phyloP scores from a whole-genome alignment of 1,140 invertebrate species.

The Centruroides sculpturatus region DNA sequence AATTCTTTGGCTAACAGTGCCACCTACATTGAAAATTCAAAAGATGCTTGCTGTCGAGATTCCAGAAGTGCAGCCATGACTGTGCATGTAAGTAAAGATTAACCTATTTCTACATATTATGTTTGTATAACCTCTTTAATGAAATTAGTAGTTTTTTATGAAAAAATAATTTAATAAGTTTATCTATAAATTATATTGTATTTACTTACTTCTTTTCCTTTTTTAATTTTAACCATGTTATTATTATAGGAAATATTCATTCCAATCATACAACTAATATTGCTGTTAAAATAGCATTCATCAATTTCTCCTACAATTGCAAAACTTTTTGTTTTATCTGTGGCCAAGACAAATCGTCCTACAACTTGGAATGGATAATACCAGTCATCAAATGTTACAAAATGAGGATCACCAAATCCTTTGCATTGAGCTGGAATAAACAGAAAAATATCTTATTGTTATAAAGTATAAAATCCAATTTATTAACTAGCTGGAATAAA shows the following conservation, averaged over 20 bases:
- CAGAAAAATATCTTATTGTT: neutral
- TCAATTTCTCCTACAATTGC: slow-evolving; percentile 4
- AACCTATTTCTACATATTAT: no score
- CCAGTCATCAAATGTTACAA: slow-evolving; percentile 53
- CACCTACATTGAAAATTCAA: no score
- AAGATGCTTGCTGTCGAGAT: no score
- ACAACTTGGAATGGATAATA: slow-evolving; percentile 49
- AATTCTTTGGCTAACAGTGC: no score
- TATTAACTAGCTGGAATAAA: no score
- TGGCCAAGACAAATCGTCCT: slow-evolving; percentile 9
- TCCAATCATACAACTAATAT: slow-evolving; percentile 5
- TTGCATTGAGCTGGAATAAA: slow-evolving; percentile 41
- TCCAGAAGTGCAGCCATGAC: no score
- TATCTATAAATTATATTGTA: neutral
- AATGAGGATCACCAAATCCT: slow-evolving; percentile 50
- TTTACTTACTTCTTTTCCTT: slow-evolving; percentile 9
- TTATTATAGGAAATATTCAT: slow-evolving; percentile 10
- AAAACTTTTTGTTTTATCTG: slow-evolving; percentile 7
- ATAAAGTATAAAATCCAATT: neutral
- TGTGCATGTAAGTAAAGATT: no score
- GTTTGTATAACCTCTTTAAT: no score
- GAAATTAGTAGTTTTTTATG: no score
- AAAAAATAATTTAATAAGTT: no score
- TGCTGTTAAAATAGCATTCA: slow-evolving; percentile 1
- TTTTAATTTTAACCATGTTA: slow-evolving; percentile 5